Conservation (phyloP, 2,797 vertebrate genomes). For the Sparus aurata region DNA sequence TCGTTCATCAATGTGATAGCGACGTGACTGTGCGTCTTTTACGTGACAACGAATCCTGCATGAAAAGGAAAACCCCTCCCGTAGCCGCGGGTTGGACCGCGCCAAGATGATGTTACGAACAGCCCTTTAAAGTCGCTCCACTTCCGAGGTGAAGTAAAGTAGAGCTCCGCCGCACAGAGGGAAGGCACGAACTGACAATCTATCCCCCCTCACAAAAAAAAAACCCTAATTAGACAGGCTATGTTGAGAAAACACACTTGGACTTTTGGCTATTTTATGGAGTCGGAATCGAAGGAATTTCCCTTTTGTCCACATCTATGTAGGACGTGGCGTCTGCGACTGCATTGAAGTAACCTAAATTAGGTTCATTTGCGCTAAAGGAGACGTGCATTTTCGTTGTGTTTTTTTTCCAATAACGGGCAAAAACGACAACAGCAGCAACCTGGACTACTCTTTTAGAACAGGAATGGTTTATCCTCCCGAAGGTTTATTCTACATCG, state of each 20-base stretch:
- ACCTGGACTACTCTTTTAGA: slow-evolving; percentile 77
- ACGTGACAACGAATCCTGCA: accelerated
- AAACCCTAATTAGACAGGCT: slow-evolving; percentile 20
- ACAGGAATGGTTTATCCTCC: slow-evolving; percentile 96
- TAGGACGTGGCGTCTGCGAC: slow-evolving; percentile 61
- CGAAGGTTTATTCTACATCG: slow-evolving; percentile 98
- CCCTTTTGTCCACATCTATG: slow-evolving; percentile 36
- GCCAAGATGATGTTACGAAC: slow-evolving; percentile 76
- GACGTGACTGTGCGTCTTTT: not conserved
- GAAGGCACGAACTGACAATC: slow-evolving; percentile 30
- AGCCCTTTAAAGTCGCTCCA: slow-evolving; percentile 82
- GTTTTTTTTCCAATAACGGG: slow-evolving; percentile 3
- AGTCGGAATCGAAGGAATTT: slow-evolving; percentile 42
- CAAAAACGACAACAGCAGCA: slow-evolving; percentile 48
- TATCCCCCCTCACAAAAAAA: not conserved
- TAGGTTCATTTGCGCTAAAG: slow-evolving; percentile 30
- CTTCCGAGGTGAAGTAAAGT: slow-evolving; percentile 77
- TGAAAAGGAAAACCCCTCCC: not conserved
- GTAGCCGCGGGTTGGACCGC: slow-evolving; percentile 39
- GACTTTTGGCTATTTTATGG: slow-evolving; percentile 53
- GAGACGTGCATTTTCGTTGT: slow-evolving; percentile 22
- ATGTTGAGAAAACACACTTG: slow-evolving; percentile 40
- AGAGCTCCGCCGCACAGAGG: slow-evolving; percentile 31
- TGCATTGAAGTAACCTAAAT: slow-evolving; percentile 49
- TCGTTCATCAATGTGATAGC: accelerated